Percentiles rank a stretch among this genome's conserved stretches.
Evolutionary conservation across 2,797 vertebrate genomes (phyloP).

Genomic region (Channallabes apus): DNA sequence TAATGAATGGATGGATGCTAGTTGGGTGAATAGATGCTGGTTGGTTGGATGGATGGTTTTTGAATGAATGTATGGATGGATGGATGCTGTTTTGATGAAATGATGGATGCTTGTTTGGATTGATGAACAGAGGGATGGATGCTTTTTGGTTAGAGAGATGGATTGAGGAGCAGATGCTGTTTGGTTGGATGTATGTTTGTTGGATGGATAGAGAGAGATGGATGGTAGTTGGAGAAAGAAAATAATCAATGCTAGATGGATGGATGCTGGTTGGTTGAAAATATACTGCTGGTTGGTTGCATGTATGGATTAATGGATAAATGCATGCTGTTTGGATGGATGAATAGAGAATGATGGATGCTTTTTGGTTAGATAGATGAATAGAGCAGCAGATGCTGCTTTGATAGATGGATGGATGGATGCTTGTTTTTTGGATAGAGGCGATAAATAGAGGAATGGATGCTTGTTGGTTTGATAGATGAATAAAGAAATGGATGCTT

Average conservation of each 20-base stretch:
- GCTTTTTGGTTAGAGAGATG: neutral
- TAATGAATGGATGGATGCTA: neutral
- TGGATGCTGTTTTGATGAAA: neutral
- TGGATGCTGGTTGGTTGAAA: neutral
- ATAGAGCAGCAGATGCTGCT: neutral
- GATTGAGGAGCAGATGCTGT: too few relatives aligned
- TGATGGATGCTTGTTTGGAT: neutral
- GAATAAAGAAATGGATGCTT: neutral
- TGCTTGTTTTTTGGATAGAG: neutral
- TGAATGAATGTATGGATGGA: neutral
- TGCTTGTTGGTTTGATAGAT: neutral
- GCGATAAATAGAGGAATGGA: too few relatives aligned
- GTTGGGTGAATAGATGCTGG: neutral
- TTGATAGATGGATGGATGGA: neutral
- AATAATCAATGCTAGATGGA: neutral
- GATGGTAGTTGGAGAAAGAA: neutral
- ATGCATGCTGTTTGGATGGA: neutral
- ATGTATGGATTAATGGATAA: neutral
- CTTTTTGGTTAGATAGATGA: neutral
- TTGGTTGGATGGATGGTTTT: neutral
- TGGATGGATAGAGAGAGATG: neutral
- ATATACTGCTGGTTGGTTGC: too few relatives aligned
- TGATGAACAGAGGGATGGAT: neutral
- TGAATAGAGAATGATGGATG: neutral
- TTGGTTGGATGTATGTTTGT: neutral